Conservation (phyloP, 2,113 vertebrate genomes). For the Lamprologus lemairii region DNA sequence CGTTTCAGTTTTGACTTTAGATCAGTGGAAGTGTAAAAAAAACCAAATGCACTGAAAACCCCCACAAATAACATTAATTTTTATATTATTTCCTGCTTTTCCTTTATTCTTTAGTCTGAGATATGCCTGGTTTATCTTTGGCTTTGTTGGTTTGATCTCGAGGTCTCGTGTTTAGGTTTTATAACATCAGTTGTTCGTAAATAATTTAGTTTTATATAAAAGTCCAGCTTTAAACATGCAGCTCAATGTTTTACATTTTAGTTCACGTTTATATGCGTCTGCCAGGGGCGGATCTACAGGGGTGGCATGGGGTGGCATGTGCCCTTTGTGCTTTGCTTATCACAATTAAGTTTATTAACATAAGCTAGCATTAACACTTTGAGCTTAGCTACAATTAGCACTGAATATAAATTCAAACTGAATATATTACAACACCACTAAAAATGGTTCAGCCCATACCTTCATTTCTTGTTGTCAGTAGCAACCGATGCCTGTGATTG, state of each 20-base stretch:
- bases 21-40: not conserved
- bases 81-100: not conserved
- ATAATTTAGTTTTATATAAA: not conserved
- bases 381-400: not conserved
- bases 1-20: not conserved
- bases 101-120: not conserved
- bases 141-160: not conserved
- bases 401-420: not conserved
- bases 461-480: not conserved
- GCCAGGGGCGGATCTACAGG: not conserved
- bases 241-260: not conserved
- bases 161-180: not conserved
- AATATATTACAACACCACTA: not conserved
- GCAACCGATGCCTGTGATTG: not conserved
- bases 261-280: accelerated
- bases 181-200: not conserved
- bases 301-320: not conserved
- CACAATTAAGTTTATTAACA: not conserved
- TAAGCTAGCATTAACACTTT: not conserved
- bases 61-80: not conserved
- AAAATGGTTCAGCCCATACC: not conserved
- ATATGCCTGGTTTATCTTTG: not conserved
- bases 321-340: not conserved
- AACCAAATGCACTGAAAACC: accelerated
- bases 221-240: not conserved